A percentile compares a stretch with the other conserved stretches of the same genome.
Evolutionary conservation across 2,113 vertebrate species (phyloP).

Genomic region (Tragelaphus buxtoni): DNA sequence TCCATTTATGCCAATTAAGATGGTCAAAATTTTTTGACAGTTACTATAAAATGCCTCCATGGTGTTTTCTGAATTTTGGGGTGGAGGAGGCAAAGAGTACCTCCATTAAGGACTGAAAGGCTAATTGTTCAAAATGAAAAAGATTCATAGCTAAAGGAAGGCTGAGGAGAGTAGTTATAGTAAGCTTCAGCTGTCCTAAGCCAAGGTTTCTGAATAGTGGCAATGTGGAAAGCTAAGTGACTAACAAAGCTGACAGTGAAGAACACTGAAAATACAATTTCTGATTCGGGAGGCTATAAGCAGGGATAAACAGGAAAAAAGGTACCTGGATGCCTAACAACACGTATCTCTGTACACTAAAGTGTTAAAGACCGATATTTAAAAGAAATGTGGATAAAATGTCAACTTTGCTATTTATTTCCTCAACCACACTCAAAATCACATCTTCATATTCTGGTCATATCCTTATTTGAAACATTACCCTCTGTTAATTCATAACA

Average conservation of each 20-base stretch:
- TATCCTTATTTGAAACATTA: conserved; percentile 23
- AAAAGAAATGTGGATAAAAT: background rate
- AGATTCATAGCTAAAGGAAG: conserved; percentile 33
- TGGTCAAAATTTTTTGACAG: conserved; percentile 36
- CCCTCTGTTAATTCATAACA: conserved; percentile 19
- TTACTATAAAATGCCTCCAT: conserved; percentile 47
- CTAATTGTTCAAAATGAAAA: conserved; percentile 40
- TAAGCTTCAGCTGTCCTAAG: background rate
- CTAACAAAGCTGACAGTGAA: background rate
- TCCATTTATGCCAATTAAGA: conserved; percentile 37
- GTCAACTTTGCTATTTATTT: conserved; percentile 1
- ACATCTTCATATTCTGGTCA: conserved; percentile 28
- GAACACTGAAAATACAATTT: background rate
- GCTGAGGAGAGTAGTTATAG: background rate
- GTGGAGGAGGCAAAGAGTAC: background rate
- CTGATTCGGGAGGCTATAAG: background rate
- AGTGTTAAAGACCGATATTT: background rate
- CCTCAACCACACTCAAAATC: conserved; percentile 30
- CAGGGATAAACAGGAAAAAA: background rate
- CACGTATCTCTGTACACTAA: background rate
- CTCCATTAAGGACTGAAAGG: conserved; percentile 24
- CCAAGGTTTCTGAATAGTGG: conserved; percentile 29
- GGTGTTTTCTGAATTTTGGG: conserved; percentile 24
- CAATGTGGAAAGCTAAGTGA: background rate
- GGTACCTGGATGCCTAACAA: background rate